Evolutionary conservation across 2,797 vertebrate genomes (phyloP), one percentile per base, ranked within the genome.

Genomic region (Falco berigora): DNA sequence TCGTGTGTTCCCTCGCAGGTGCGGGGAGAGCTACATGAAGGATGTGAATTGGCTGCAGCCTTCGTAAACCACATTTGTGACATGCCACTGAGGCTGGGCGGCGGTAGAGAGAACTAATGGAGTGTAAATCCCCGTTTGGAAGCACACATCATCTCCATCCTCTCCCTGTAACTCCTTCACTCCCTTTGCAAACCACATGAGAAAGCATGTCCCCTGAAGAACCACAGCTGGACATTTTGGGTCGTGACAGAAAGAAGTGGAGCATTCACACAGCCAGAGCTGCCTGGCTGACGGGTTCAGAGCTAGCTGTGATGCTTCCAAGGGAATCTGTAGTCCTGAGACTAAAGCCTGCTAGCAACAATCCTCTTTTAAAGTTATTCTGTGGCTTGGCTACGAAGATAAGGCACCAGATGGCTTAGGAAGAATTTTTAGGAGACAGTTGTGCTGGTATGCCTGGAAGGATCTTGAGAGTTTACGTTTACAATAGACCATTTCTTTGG

Each of bases 381-480:
- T 97, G 87, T 90, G 68, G 72, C 75, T 96, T 97, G 96, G 90
- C 96, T 91, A 77, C 86, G 92, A 96, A 96, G 95, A 97, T 94
- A 95, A 92, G 96, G 64, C 88, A 93, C 96, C 97, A 97, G 96
- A 95, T 96, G 95, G 95, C 90, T 97, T 97, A 86, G 80, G 89
- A 97, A 97, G 96, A 97, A 93, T 96, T 97, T 97, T 97, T 97
- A 97, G 97, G 94, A 97, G 94, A 92, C 10, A 59, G 73, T 95
- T 79, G 10, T 86, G 76, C 76, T 97, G 68, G 94, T 96, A 92
- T 95, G 92, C 91, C 88, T 96, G 81, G 67, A 92, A 97, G 68
- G 82, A 96, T 96, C 90, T 94, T 55, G 75, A 90, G 71, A 88
- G 91, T 89, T 97, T 97, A 68, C 84, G 0, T 96, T 97, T 96